Evolutionary conservation across 2,113 vertebrate genomes (phyloP), one percentile per base, ranked within the genome.

Genomic region (Lepus europaeus): DNA sequence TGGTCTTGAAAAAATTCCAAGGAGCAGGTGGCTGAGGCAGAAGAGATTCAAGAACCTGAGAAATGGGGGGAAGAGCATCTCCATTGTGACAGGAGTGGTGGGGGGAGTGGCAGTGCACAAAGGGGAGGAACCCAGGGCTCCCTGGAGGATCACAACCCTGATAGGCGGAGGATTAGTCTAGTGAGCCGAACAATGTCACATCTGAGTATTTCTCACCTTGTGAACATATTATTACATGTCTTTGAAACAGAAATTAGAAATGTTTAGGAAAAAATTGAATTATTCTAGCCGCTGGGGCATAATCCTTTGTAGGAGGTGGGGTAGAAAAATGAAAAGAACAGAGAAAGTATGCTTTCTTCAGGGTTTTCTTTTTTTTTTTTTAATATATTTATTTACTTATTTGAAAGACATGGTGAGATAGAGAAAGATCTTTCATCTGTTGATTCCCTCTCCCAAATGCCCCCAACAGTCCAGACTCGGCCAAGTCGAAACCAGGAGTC

Each of bases 261-360:
- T 17, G 56, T 59, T 91, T 63, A 94, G 72, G 66, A 66, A 80
- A 89, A 91, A 74, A 51, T 6, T 36, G 51, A 29, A 89, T 89
- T 82, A 25, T 90, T 87, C n/a, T 33, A 89, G 56, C 84, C 90
- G 73, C 78, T 74, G 39, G 39, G 93, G 17, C 33, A 66, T 80
- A 78, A 23, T 82, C 39, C 51, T 91, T 93, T 87, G 74, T 53
- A 59, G 51, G 33, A 79, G 9, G 13, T 31, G 0, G 49, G 29
- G 1, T 87, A 6, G 36, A 29, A 2, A 45, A 6, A 51, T 53
- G 20, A 66, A 59, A 84, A 70, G 27, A 83, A 49, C 0, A 64
- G 70, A 6, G 68, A 59, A n/a, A 64, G 13, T 70, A 16, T 64
- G 23, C 84, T 88, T 96, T 87, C 79, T 73, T 86, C 68, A 63